Conservation (phyloP, 1,140 invertebrate genomes). For the Eueides isabella region DNA sequence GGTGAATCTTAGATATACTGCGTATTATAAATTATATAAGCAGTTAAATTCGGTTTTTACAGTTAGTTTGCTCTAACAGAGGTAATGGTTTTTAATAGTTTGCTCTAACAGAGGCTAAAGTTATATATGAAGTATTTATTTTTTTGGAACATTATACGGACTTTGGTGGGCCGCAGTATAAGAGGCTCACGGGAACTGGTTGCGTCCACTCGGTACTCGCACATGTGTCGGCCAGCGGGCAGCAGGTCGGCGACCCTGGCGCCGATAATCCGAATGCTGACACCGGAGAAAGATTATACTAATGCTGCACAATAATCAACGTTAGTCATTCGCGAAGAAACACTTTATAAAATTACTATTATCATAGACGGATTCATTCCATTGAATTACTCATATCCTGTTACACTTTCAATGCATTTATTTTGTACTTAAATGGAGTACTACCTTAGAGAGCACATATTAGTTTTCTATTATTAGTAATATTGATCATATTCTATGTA, state of each 20-base stretch:
- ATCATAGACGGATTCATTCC: conserved; percentile 12
- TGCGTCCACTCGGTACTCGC: conserved; percentile 51
- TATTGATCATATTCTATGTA: conserved; percentile 10
- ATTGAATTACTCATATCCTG: conserved; percentile 15
- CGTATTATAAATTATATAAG: neutral
- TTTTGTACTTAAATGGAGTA: neutral
- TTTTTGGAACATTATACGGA: conserved; percentile 43
- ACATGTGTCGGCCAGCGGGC: conserved; percentile 56
- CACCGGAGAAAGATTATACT: conserved; percentile 51
- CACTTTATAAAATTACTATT: conserved; percentile 34
- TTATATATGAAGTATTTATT: conserved; percentile 23
- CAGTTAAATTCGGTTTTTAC: neutral
- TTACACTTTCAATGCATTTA: conserved; percentile 5
- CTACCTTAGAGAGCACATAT: conserved; percentile 1
- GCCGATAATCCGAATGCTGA: conserved; percentile 64
- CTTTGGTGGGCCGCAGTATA: conserved; percentile 53
- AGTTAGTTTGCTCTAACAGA: neutral
- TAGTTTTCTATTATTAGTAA: neutral
- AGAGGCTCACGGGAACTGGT: conserved; percentile 76
- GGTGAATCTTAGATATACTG: conserved; percentile 12
- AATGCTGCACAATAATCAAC: conserved; percentile 46
- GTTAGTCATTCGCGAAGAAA: conserved; percentile 42
- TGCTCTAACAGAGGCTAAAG: conserved; percentile 10
- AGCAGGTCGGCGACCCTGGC: conserved; percentile 64
- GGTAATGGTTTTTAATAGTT: too few relatives aligned